phyloP scores from a whole-genome alignment of 1,140 invertebrate genomes.

The Antheraea mylitta region DNA sequence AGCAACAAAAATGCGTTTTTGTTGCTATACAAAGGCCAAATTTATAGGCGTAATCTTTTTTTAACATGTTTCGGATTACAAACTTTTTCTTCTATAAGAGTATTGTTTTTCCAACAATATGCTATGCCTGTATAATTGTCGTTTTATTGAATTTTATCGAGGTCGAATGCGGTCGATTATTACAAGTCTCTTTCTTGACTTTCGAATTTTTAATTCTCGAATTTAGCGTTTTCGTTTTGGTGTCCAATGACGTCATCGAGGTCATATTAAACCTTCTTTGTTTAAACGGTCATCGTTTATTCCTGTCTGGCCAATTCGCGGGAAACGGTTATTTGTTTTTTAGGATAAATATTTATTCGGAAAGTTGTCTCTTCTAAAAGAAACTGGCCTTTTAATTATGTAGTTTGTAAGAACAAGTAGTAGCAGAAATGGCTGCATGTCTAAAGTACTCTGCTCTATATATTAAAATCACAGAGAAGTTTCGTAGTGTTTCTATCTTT shows the following conservation, averaged over 20 bases:
- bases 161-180: conserved; percentile 15
- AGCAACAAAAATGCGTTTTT: too few species aligned
- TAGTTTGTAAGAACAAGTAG: too few species aligned
- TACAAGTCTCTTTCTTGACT: conserved; percentile 12
- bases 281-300: neutral
- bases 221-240: conserved; percentile 2
- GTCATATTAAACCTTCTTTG: neutral
- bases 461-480: too few species aligned
- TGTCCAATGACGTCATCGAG: neutral
- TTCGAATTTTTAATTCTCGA: conserved; percentile 15
- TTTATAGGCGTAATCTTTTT: too few species aligned
- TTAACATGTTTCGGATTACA: neutral
- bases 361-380: too few species aligned
- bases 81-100: neutral
- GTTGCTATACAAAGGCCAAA: too few species aligned
- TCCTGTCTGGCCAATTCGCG: neutral
- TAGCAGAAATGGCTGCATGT: too few species aligned
- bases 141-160: conserved; percentile 18
- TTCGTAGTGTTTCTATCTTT: too few species aligned
- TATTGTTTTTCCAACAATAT: neutral
- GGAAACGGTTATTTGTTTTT: neutral
- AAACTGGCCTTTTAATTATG: too few species aligned
- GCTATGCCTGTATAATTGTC: neutral
- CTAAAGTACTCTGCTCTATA: too few species aligned
- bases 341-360: too few species aligned